phyloP scores from a whole-genome alignment of 2,797 vertebrate genomes.

The Danio tinwini region DNA sequence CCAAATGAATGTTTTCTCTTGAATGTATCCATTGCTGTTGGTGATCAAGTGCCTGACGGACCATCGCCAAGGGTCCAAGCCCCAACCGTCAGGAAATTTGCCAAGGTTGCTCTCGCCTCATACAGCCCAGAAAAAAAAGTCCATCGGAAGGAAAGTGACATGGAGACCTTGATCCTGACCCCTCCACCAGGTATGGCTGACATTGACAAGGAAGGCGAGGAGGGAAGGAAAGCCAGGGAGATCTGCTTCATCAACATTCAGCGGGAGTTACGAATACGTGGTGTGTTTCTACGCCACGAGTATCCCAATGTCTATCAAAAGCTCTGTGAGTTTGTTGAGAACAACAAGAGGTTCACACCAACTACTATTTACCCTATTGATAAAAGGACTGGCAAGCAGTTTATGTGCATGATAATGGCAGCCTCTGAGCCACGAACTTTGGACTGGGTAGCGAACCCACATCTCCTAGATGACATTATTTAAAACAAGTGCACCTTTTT shows the following conservation, averaged over 20 bases:
- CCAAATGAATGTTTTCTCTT: conserved; percentile 98
- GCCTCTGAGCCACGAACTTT: conserved; percentile 96
- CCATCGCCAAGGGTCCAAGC: conserved; percentile 87
- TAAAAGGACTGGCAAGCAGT: conserved; percentile 96
- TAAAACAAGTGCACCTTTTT: conserved; percentile 80
- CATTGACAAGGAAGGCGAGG: conserved; percentile 93
- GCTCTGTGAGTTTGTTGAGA: conserved; percentile 97
- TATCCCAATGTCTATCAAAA: conserved; percentile 94
- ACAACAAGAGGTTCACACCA: conserved; percentile 93
- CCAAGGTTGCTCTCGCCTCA: conserved; percentile 95
- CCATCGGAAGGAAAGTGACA: conserved; percentile 87
- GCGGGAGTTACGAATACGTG: conserved; percentile 92
- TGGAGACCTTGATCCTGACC: conserved; percentile 97
- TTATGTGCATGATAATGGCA: conserved; percentile 99
- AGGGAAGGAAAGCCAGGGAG: conserved; percentile 92
- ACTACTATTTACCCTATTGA: conserved; percentile 98
- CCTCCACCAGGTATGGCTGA: conserved; percentile 93
- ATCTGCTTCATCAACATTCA: conserved; percentile 98
- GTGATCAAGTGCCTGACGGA: conserved; percentile 87
- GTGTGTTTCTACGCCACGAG: conserved; percentile 94
- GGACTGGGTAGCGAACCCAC: conserved; percentile 97
- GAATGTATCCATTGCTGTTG: conserved; percentile 96
- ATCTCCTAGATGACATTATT: conserved; percentile 96
- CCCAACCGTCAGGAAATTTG: conserved; percentile 94
- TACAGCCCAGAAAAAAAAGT: conserved; percentile 89